Evolutionary conservation across 2,797 vertebrate genomes (phyloP).

Genomic region (Squalus acanthias): DNA sequence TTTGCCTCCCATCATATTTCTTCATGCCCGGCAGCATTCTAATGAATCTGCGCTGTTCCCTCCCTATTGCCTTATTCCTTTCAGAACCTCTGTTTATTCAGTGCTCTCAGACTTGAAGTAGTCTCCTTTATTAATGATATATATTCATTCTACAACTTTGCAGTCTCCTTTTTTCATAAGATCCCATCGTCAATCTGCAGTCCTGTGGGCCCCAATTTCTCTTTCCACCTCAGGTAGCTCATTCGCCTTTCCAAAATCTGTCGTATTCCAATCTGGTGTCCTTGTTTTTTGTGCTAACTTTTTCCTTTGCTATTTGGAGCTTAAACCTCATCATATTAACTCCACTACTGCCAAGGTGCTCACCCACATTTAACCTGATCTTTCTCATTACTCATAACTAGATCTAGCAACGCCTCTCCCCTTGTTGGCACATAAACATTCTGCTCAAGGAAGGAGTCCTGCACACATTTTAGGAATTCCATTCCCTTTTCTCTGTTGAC

Average conservation of each 20-base stretch:
- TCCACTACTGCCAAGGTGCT: not conserved
- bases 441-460: not conserved
- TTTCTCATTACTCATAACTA: not conserved
- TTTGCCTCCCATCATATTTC: not conserved
- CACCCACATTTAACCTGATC: not conserved
- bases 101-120: not conserved
- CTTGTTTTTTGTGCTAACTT: not conserved
- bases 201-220: not conserved
- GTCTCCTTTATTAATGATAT: not conserved
- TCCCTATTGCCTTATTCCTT: not conserved
- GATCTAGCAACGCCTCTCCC: not conserved
- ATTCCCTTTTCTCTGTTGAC: not conserved
- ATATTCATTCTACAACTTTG: not conserved
- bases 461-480: not conserved
- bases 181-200: not conserved
- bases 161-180: not conserved
- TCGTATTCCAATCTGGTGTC: not conserved
- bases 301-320: not conserved
- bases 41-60: not conserved
- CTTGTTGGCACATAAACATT: not conserved
- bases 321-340: not conserved
- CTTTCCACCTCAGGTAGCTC: not conserved
- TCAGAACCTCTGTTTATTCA: not conserved
- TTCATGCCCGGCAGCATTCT: not conserved
- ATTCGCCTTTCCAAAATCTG: not conserved